phyloP scores from a whole-genome alignment of 2,113 vertebrate genomes.

The Rhinoptilus africanus region DNA sequence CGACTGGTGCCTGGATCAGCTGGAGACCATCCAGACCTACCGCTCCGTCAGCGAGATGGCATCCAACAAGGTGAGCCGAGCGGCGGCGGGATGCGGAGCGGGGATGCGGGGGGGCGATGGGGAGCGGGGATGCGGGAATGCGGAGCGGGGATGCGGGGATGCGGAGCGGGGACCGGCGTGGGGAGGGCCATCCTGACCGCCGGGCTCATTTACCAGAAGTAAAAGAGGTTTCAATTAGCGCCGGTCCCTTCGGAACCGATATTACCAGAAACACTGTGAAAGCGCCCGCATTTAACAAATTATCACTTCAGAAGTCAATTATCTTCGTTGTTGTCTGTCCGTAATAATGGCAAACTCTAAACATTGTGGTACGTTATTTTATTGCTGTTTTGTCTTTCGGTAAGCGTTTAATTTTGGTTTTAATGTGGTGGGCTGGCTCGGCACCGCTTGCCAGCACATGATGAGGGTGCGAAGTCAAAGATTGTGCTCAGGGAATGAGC shows the following conservation, averaged over 20 bases:
- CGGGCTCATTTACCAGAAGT: neutral
- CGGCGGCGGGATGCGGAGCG: neutral
- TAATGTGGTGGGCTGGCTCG: neutral
- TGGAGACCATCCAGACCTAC: slow-evolving; percentile 98
- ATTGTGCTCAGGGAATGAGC: rapidly evolving
- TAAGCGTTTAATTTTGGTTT: neutral
- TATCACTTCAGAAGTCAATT: neutral
- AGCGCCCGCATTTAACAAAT: neutral
- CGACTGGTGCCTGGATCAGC: slow-evolving; percentile 99
- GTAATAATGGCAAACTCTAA: neutral
- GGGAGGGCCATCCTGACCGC: neutral
- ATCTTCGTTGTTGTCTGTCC: neutral
- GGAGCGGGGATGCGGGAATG: neutral
- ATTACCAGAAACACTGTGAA: neutral
- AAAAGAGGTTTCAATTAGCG: neutral
- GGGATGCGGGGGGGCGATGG: neutral
- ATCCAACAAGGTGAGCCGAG: slow-evolving; percentile 91
- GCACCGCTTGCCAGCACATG: neutral
- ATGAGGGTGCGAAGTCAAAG: neutral
- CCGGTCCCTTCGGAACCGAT: neutral
- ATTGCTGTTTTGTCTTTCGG: neutral
- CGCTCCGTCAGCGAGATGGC: slow-evolving; percentile 99
- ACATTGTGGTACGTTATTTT: neutral
- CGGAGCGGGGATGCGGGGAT: neutral
- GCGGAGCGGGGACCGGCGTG: neutral